Evolutionary conservation across 1,140 invertebrate genomes (phyloP).

Genomic region (Camponotus vicinus): DNA sequence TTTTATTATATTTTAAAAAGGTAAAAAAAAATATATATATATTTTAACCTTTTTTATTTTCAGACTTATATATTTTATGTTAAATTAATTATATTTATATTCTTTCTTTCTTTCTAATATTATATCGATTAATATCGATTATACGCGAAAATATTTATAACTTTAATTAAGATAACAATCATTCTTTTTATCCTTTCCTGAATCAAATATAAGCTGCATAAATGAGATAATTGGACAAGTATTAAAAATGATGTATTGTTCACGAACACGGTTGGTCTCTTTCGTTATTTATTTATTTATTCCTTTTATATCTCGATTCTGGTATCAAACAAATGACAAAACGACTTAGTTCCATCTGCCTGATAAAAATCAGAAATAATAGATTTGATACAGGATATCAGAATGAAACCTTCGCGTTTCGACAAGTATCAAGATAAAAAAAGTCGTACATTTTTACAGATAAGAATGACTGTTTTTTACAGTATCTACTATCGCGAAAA

Average conservation of each 20-base stretch:
- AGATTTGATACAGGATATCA: constrained; percentile 12
- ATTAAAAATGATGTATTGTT: background rate
- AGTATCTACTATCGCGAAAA: constrained; percentile 9
- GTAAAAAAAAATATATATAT: background rate
- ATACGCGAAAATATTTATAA: background rate
- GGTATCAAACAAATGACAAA: constrained; percentile 8
- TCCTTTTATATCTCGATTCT: background rate
- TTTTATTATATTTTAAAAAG: background rate
- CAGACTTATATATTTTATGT: background rate
- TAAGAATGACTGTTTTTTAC: constrained; percentile 12
- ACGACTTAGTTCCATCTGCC: background rate
- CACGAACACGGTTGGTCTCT: background rate
- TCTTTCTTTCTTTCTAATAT: too few species aligned
- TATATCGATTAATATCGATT: too few species aligned
- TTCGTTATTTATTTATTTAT: background rate
- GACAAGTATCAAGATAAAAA: constrained; percentile 11
- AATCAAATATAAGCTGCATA: background rate
- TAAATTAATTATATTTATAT: background rate
- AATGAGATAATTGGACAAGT: background rate
- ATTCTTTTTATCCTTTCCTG: background rate
- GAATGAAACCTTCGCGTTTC: background rate
- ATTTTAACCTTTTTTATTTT: background rate
- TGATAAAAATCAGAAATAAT: background rate
- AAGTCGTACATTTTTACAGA: constrained; percentile 19
- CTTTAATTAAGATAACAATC: too few species aligned